Evolutionary conservation across 1,140 invertebrate species (phyloP).

Genomic region (Panagrolaimus sp.): DNA sequence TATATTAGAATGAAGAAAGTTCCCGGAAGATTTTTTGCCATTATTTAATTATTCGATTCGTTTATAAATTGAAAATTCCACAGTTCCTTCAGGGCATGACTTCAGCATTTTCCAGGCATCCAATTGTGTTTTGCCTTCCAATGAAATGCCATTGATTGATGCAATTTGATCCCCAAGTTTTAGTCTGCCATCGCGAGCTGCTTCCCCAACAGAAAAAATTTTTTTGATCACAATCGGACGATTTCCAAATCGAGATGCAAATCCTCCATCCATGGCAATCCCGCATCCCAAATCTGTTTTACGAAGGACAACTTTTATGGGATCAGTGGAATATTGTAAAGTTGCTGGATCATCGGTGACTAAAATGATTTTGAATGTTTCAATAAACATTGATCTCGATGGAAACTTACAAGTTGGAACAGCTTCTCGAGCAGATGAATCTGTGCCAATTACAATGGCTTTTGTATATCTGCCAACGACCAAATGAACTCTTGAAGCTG

Average conservation of each 20-base stretch:
- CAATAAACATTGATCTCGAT: too few species aligned
- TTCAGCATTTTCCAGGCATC: constrained; percentile 33
- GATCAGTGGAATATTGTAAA: constrained; percentile 21
- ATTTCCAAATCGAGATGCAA: constrained; percentile 22
- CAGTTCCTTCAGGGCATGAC: constrained; percentile 21
- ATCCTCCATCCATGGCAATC: constrained; percentile 28
- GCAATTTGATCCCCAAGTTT: constrained; percentile 32
- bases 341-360: constrained; percentile 28
- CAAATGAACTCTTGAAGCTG: constrained; percentile 14
- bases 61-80: constrained; percentile 23
- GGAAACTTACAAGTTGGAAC: constrained; percentile 5
- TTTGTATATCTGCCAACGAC: constrained; percentile 19
- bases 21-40: too few species aligned
- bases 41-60: constrained; percentile 15
- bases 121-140: constrained; percentile 26
- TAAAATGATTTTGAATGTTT: too few species aligned
- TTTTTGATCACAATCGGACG: constrained; percentile 37
- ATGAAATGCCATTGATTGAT: constrained; percentile 22
- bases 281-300: constrained; percentile 32
- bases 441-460: too few species aligned
- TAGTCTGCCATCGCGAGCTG: constrained; percentile 21
- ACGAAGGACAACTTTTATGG: constrained; percentile 20
- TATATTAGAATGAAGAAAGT: too few species aligned
- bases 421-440: neutral
- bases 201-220: constrained; percentile 36